Base-by-base conservation (phyloP, 2,797 vertebrate species). In the Geotrypetes seraphini region DNA sequence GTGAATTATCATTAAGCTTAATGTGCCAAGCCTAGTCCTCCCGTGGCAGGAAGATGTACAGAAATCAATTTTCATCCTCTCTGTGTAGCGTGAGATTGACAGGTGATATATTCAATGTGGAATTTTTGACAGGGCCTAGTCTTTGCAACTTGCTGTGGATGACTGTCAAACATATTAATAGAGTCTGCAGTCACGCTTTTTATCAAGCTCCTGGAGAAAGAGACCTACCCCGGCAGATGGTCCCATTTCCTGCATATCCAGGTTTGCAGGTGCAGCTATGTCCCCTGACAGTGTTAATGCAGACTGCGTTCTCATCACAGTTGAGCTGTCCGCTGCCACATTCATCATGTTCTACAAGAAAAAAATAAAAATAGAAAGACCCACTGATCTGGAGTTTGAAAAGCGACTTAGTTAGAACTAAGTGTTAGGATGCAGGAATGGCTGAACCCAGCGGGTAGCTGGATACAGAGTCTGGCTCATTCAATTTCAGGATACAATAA, bases 191-290 rank as follows among this genome's bases (percentile, higher is more conserved):
- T 19, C 5, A 8, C 5, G 19, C 3, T 28, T 20, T n/a, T 5
- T 0, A 5, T 1, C 10, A 16, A 34, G 3, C 10, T 25, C 16
- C 28, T 4, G 1, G 12, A 19, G 5, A 1, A 23, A 11, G 20
- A 30, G 42, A 26, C 70, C 60, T 68, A 95, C 92, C 90, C 82
- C 68, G 73, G 69, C 92, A 96, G 75, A 86, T 57, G 77, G 91
- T 94, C 32, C 92, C 91, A 0, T 94, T 94, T 18, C 92, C 92
- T 60, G 95, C 81, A 0, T 90, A 92, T 19, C 92, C 92, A 0
- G 91, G 92, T 52, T 91, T 92, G 73, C 92, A 96, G 73, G 87
- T 93, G 51, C 92, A 96, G 78, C 86, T 86, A 52, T 96, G 91
- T 33, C 92, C 91, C 53, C 81, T 73, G 63, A 95, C 75, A 13